Conservation (phyloP, 2,797 vertebrate species). For the Tauraco hartlaubi region DNA sequence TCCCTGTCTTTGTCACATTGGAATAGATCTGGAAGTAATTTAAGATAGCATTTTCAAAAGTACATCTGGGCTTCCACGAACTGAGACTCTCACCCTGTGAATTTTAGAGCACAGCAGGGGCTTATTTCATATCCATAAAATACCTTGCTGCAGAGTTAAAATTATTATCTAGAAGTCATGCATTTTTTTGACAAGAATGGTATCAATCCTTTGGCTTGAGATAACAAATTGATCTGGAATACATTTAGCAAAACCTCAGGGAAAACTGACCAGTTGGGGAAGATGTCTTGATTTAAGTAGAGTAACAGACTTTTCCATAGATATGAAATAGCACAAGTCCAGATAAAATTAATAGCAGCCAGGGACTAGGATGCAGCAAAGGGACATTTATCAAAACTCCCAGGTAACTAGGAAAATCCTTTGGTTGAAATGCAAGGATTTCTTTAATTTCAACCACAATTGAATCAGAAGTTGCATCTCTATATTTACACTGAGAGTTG, state of each 20-base stretch:
- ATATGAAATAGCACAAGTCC: background rate
- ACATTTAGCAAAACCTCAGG: background rate
- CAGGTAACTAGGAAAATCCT: background rate
- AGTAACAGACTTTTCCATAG: background rate
- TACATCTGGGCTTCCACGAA: background rate
- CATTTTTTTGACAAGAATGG: background rate
- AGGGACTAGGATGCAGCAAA: background rate
- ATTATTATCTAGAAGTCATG: background rate
- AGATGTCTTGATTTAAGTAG: background rate
- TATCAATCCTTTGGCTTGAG: background rate
- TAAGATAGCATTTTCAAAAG: slow-evolving; percentile 29
- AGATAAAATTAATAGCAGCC: background rate
- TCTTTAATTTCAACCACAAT: background rate
- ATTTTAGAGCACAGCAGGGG: slow-evolving; percentile 6
- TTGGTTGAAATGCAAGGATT: background rate
- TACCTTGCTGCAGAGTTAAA: background rate
- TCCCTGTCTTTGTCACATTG: background rate
- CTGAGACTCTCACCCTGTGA: background rate
- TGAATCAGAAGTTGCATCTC: background rate
- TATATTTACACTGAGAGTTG: background rate
- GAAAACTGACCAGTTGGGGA: background rate
- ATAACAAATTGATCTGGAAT: background rate
- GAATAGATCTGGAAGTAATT: slow-evolving; percentile 36
- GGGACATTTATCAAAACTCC: background rate
- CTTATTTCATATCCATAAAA: background rate